Evolutionary conservation across 2,888 invertebrate genomes (phyloP).

Genomic region (Scelioninae gen. 2): DNA sequence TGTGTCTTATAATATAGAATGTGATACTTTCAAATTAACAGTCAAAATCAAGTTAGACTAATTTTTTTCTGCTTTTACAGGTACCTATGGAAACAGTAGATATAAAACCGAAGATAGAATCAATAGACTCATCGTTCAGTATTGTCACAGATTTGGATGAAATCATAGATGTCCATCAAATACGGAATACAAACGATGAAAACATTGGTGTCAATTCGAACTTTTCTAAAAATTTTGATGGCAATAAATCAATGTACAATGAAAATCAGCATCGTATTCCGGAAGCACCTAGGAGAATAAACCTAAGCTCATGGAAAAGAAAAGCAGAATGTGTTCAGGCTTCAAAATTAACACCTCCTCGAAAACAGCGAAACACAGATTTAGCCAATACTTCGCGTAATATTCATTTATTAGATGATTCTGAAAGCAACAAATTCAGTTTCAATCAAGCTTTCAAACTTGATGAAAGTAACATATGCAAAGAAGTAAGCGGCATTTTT

Average conservation of each 20-base stretch:
- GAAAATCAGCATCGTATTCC: constrained; percentile 20
- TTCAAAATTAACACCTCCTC: constrained; percentile 12
- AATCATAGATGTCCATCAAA: constrained; percentile 44
- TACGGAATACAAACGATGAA: constrained; percentile 37
- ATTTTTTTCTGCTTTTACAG: no score
- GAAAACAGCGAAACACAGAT: constrained; percentile 35
- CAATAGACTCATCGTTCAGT: constrained; percentile 30
- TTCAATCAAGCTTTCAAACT: constrained; percentile 53
- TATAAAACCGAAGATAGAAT: constrained; percentile 49
- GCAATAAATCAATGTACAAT: constrained; percentile 1
- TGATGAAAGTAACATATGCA: constrained; percentile 50
- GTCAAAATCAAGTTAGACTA: no score
- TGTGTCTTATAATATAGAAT: no score
- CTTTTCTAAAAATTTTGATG: constrained; percentile 13
- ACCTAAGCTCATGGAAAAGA: constrained; percentile 37
- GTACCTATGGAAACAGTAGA: constrained; percentile 29
- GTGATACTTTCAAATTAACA: no score
- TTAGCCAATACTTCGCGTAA: constrained; percentile 19
- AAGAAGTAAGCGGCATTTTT: constrained; percentile 48
- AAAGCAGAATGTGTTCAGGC: constrained; percentile 30
- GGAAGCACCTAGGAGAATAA: constrained; percentile 15
- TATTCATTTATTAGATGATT: constrained; percentile 18
- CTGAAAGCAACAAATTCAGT: constrained; percentile 7
- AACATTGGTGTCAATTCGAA: constrained; percentile 39
- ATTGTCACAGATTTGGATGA: constrained; percentile 47